Percentiles rank a stretch among this genome's conserved stretches.
Evolutionary conservation across 2,888 invertebrate species (phyloP).

Genomic region (Gymnosoma rotundatum): DNA sequence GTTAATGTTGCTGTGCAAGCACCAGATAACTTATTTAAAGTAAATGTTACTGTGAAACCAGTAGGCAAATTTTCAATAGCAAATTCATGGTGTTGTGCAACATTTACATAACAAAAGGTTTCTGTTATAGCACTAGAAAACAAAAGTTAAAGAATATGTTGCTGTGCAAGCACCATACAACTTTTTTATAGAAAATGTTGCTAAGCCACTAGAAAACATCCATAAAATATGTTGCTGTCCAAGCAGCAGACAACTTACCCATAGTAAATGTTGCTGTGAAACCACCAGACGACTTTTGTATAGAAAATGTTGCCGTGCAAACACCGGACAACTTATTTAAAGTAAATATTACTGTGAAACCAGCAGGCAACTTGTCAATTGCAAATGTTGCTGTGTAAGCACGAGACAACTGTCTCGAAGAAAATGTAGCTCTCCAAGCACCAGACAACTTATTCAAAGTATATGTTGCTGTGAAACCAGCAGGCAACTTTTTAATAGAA

Average conservation of each 20-base stretch:
- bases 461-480: background rate
- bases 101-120: background rate
- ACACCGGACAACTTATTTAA: background rate
- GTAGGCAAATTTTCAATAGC: background rate
- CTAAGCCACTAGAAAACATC: background rate
- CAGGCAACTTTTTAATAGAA: too few species aligned
- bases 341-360: background rate
- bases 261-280: slow-evolving; percentile 2
- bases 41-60: background rate
- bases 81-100: background rate
- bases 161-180: background rate
- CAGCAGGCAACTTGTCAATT: background rate
- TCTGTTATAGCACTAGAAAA: background rate
- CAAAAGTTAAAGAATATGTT: slow-evolving; percentile 16
- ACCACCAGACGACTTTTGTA: background rate
- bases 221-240: background rate
- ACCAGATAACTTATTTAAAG: background rate
- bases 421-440: background rate
- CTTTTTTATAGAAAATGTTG: slow-evolving; percentile 7
- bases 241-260: background rate
- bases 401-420: background rate
- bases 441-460: background rate
- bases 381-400: background rate
- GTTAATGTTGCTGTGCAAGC: background rate
- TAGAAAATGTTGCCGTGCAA: background rate